phyloP scores from a whole-genome alignment of 2,113 vertebrate genomes.

The Picathartes gymnocephalus region DNA sequence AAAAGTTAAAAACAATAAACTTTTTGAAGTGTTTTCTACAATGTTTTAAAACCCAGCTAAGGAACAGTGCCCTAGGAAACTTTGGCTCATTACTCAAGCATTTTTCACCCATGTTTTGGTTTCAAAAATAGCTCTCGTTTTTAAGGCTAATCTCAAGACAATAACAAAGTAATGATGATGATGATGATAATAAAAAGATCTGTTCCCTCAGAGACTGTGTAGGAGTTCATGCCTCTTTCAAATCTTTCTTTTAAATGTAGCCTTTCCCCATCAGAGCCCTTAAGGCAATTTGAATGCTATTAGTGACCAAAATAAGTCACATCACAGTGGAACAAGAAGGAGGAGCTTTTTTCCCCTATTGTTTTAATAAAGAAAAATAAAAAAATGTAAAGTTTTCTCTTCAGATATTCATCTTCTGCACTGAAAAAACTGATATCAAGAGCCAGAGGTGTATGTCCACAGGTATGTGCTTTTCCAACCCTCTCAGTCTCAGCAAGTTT shows the following conservation, averaged over 20 bases:
- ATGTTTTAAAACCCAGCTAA: background rate
- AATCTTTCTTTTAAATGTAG: background rate
- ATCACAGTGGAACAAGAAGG: background rate
- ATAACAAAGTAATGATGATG: background rate
- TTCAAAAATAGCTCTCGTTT: slow-evolving; percentile 53
- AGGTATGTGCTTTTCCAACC: background rate
- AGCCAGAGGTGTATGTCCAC: background rate
- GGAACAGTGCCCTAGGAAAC: slow-evolving; percentile 31
- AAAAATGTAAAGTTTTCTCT: background rate
- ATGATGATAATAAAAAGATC: background rate
- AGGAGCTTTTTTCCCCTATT: background rate
- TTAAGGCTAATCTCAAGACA: slow-evolving; percentile 26
- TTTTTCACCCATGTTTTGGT: slow-evolving; percentile 9
- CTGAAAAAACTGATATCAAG: background rate
- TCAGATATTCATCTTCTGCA: background rate
- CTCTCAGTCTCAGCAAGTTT: background rate
- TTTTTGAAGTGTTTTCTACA: background rate
- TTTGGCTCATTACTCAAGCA: slow-evolving; percentile 17
- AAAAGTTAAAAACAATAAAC: background rate
- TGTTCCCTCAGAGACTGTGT: background rate
- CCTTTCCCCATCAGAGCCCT: background rate
- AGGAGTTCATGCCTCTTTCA: background rate
- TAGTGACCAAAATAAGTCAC: background rate
- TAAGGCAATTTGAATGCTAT: background rate
- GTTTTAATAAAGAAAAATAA: background rate